Conservation (phyloP, 2,113 vertebrate species). For the Dicaeum eximium region DNA sequence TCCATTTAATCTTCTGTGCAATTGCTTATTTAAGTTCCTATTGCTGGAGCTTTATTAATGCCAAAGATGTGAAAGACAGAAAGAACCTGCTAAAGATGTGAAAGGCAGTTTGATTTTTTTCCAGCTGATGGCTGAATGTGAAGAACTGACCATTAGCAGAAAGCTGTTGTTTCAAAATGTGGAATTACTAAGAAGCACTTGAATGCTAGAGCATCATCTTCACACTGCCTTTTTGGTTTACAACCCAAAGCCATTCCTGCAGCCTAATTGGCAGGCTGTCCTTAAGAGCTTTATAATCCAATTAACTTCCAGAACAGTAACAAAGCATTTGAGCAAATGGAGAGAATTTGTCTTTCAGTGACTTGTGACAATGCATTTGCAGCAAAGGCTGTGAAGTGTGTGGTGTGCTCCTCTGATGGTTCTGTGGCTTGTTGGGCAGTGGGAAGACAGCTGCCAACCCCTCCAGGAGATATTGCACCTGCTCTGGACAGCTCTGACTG, state of each 20-base stretch:
- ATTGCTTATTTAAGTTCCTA: constrained; percentile 5
- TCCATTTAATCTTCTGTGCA: not conserved
- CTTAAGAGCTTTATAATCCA: not conserved
- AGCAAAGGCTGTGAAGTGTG: not conserved
- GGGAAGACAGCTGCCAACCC: not conserved
- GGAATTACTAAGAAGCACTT: not conserved
- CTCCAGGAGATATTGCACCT: not conserved
- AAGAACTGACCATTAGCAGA: not conserved
- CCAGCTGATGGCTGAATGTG: not conserved
- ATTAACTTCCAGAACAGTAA: not conserved
- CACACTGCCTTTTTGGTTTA: not conserved
- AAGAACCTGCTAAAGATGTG: not conserved
- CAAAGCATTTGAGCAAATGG: not conserved
- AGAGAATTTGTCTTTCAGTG: not conserved
- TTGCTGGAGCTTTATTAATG: constrained; percentile 7
- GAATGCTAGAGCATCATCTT: not conserved
- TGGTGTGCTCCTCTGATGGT: not conserved
- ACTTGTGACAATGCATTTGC: not conserved
- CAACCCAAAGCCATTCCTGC: not conserved
- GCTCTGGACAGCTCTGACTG: not conserved
- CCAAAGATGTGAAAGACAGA: not conserved
- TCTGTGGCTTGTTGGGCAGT: not conserved
- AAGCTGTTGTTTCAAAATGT: not conserved
- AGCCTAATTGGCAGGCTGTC: not conserved
- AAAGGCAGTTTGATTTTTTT: not conserved